A percentile compares a stretch with the other conserved stretches of the same genome.
These are phyloP conservation scores for Caenorhabditis sinica DNA, from an alignment of 2,888 invertebrate genomes.

Conservation along the genomic window DNA sequence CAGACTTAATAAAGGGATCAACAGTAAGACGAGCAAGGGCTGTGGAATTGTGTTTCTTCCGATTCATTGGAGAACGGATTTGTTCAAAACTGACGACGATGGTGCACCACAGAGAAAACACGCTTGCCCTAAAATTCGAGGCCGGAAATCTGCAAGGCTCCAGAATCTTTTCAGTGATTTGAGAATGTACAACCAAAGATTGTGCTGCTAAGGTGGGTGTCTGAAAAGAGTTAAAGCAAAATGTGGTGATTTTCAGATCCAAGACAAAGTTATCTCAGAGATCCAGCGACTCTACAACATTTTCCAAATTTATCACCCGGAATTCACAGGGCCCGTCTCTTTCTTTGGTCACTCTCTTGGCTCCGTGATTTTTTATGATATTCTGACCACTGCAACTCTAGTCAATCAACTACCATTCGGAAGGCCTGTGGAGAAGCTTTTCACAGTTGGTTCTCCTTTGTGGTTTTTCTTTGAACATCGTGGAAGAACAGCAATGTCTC, in stretches of 20 bases:
- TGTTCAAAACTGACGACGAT: too few relatives aligned
- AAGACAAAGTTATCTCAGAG: not conserved
- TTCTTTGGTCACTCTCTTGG: not conserved
- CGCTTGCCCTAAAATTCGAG: not conserved
- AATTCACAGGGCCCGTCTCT: not conserved
- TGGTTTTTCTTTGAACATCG: not conserved
- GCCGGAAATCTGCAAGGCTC: not conserved
- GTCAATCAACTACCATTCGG: not conserved
- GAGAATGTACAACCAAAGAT: not conserved
- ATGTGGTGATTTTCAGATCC: not conserved
- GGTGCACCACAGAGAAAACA: not conserved
- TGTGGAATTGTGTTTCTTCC: not conserved
- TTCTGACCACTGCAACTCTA: not conserved
- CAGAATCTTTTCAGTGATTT: not conserved
- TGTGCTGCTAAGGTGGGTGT: too few relatives aligned
- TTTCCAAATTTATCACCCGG: not conserved
- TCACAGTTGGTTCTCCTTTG: not conserved
- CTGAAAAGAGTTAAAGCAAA: too few relatives aligned
- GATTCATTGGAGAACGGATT: not conserved
- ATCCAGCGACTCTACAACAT: not conserved
- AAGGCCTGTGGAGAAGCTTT: not conserved
- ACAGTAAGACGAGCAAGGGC: not conserved
- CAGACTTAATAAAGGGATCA: not conserved
- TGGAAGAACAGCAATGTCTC: not conserved
- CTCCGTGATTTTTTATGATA: not conserved